These are phyloP conservation scores for Gerris lacustris DNA, from an alignment of 2,888 invertebrate species.

Conservation along the genomic window DNA sequence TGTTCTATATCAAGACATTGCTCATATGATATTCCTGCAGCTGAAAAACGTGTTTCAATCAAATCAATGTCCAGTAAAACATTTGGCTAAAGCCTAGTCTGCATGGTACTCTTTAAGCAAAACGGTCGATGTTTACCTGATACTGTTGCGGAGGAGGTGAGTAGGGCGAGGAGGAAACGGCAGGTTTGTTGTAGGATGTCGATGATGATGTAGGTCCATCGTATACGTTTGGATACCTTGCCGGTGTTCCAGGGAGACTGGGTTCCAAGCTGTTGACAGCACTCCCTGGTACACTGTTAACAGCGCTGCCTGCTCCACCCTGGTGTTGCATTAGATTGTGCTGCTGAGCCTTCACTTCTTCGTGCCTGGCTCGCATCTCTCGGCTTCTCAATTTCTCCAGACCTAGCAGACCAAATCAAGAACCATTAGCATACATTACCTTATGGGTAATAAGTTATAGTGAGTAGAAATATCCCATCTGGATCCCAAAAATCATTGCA, in stretches of 20 bases:
- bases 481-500: too few relatives aligned
- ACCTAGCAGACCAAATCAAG: constrained; percentile 19
- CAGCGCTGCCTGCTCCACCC: constrained; percentile 10
- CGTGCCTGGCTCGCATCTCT: constrained; percentile 51
- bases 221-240: not conserved
- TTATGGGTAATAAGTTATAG: not conserved
- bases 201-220: not conserved
- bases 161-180: not conserved
- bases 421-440: not conserved
- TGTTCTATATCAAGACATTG: too few relatives aligned
- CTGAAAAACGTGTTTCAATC: too few relatives aligned
- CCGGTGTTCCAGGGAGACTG: not conserved
- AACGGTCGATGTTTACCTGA: not conserved
- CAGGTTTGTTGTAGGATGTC: not conserved
- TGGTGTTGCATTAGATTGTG: constrained; percentile 12
- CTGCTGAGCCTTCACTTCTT: constrained; percentile 11
- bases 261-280: not conserved
- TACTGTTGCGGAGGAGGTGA: not conserved
- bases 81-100: too few relatives aligned
- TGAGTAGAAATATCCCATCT: too few relatives aligned
- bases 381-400: constrained; percentile 29
- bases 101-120: too few relatives aligned
- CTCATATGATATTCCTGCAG: too few relatives aligned
- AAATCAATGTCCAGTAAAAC: too few relatives aligned
- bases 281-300: constrained; percentile 12